Evolutionary conservation across 2,888 invertebrate species (phyloP), one percentile per base, ranked within the genome.

Genomic region (Emmelina monodactyla): DNA sequence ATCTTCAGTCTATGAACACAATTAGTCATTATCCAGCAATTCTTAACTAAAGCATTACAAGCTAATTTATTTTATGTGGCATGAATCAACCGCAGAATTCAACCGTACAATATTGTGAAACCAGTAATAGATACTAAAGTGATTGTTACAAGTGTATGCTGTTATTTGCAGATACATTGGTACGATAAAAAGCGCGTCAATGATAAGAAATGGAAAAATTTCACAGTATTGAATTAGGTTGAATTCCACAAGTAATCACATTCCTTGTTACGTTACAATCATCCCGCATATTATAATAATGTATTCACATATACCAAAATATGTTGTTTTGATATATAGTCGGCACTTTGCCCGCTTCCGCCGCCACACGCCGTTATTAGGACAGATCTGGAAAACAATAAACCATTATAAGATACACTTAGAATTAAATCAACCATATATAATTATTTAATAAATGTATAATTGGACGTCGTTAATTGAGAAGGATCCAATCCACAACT

Each of bases 31-130:
- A 70, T 68, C 68, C 76, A 70, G 70, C 75, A 62, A 71, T 73
- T 65, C 78, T 78, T 78, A 79, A 49, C 76, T 76, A 78, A 75
- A 79, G 78, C 78, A 62, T 76, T 78, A 79, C 46, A 78, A 78
- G 76, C 79, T 79, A 79, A 65, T 63, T 68, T 65, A 60, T 67
- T 73, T 63, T 70, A 73, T 65, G 78, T 76, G 75, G 78, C 78
- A 76, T 79, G 61, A 73, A 67, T 59, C 63, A 59, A 62, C 56
- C 47, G 63, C 67, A 67, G 71, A 72, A 68, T 65, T 58, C 60
- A 54, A 65, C 47, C 52, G 43, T 55, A 47, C 50, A 55, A 63
- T 65, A 67, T 63, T 61, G 53, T 50, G 47, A 25, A 25, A 25
- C n/a, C n/a, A n/a, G n/a, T n/a, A n/a, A n/a, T n/a, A n/a, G n/a